Percentiles rank a stretch among this genome's conserved stretches.
phyloP scores from a whole-genome alignment of 2,888 invertebrate species.

The Cordylochernes scorpioides region DNA sequence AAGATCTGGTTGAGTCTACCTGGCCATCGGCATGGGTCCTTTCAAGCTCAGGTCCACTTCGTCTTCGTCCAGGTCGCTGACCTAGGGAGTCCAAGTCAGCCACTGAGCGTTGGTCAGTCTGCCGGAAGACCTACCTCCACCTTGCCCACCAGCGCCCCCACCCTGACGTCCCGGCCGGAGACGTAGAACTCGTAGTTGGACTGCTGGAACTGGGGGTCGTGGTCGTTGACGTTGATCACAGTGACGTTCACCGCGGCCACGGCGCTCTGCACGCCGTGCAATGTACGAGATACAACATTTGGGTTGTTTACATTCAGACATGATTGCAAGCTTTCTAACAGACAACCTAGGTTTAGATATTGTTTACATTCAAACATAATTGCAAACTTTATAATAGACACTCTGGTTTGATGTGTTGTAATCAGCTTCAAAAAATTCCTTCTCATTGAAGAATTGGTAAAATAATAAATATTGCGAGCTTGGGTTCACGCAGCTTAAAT shows the following conservation, averaged over 20 bases:
- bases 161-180: constrained; percentile 13
- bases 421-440: too few species aligned
- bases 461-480: too few species aligned
- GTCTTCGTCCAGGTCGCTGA: constrained; percentile 9
- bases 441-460: too few species aligned
- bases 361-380: too few species aligned
- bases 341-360: too few species aligned
- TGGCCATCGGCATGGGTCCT: constrained; percentile 40
- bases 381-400: too few species aligned
- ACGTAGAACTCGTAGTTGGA: constrained; percentile 51
- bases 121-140: constrained; percentile 31
- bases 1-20: constrained; percentile 27
- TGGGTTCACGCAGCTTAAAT: too few species aligned
- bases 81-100: constrained; percentile 3
- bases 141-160: constrained; percentile 27
- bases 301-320: too few species aligned
- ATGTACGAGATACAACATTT: too few species aligned
- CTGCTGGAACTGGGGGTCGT: constrained; percentile 69
- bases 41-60: constrained; percentile 30
- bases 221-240: constrained; percentile 63
- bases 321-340: too few species aligned
- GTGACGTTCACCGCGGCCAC: constrained; percentile 51
- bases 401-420: too few species aligned
- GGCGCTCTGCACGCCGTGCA: constrained; percentile 51
- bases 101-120: background rate